Conservation (phyloP, 64 coral and sea anemone genomes). For the Montipora efflorescens region DNA sequence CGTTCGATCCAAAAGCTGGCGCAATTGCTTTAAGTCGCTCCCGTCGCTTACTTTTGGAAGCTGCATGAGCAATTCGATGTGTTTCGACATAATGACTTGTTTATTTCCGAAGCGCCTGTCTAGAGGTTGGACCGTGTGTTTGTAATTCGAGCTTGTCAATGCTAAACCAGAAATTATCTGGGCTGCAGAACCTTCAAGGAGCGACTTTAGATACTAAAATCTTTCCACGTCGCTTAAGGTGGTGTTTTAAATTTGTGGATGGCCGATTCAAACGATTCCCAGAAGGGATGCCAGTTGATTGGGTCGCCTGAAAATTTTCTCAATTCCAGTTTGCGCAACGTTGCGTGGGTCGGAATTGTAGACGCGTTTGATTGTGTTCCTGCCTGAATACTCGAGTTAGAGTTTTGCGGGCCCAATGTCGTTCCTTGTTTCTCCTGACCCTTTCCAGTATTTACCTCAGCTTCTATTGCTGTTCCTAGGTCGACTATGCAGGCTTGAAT, state of each 20-base stretch:
- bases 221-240: constrained; percentile 40
- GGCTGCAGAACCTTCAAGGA: constrained; percentile 47
- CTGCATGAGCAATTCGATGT: constrained; percentile 71
- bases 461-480: too few relatives aligned
- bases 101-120: constrained; percentile 47
- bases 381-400: too few relatives aligned
- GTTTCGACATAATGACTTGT: constrained; percentile 68
- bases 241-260: too few relatives aligned
- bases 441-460: too few relatives aligned
- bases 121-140: constrained; percentile 53
- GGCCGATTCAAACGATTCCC: too few relatives aligned
- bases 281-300: constrained; percentile 13
- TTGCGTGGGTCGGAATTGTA: too few relatives aligned
- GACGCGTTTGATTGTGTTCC: too few relatives aligned
- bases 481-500: too few relatives aligned
- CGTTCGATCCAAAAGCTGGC: constrained; percentile 56
- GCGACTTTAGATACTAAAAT: constrained; percentile 56
- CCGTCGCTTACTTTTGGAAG: constrained; percentile 15
- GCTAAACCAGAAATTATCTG: constrained; percentile 67
- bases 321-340: too few relatives aligned
- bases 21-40: constrained; percentile 27
- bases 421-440: too few relatives aligned
- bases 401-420: too few relatives aligned
- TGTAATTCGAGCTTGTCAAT: constrained; percentile 61
- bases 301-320: too few relatives aligned